These are phyloP conservation scores for Poeciliopsis occidentalis DNA, from an alignment of 2,113 vertebrate genomes.

Conservation along the genomic window DNA sequence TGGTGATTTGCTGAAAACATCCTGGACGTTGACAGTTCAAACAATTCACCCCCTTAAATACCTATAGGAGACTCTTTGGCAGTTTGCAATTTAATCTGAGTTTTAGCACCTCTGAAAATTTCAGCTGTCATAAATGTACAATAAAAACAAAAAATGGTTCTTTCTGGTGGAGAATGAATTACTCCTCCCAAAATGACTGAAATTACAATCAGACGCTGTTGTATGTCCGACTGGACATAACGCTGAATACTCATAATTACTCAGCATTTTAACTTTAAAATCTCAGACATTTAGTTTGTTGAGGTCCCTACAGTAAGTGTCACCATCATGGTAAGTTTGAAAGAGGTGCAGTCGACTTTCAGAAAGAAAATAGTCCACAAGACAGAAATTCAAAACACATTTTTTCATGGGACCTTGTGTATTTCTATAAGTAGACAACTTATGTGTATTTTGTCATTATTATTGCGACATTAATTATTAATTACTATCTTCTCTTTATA, in stretches of 20 bases:
- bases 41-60: neutral
- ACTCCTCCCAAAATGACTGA: neutral
- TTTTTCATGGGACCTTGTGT: neutral
- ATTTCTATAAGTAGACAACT: too few species aligned
- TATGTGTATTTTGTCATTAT: neutral
- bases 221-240: neutral
- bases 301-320: neutral
- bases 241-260: neutral
- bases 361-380: neutral
- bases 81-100: neutral
- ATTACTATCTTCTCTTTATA: slow-evolving; percentile 1
- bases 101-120: neutral
- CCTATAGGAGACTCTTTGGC: neutral
- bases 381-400: neutral
- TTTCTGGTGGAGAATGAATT: neutral
- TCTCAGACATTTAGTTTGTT: neutral
- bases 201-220: neutral
- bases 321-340: neutral
- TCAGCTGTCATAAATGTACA: neutral
- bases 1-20: slow-evolving; percentile 28
- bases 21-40: slow-evolving; percentile 2
- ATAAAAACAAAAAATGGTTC: neutral
- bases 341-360: neutral
- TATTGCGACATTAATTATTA: neutral
- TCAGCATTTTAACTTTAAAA: neutral